Evolutionary conservation across 1,140 invertebrate genomes (phyloP), one percentile per base, ranked within the genome.

Genomic region (Wiebesia pumilae): DNA sequence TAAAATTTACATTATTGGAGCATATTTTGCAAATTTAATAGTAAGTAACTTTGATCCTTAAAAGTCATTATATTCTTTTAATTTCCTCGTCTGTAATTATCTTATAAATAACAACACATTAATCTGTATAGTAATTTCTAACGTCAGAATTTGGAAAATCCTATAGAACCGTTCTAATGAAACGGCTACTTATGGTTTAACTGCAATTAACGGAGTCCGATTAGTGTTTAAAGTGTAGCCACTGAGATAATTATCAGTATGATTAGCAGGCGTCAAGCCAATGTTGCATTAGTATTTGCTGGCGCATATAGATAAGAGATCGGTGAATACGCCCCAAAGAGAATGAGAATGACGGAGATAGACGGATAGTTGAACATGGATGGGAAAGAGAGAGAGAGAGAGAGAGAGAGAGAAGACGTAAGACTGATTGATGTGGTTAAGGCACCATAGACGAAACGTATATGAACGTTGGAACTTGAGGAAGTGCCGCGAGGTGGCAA

Each of bases 221-320:
- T 27, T 84, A 84, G 38, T 84, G 67, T 35, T 81, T 78, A 51
- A 85, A 58, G 14, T 85, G 58, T 85, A 79, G 35, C 21, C 73
- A 19, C 1, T 40, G 21, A 12, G 33, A 67, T 65, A 82, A 82
- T 86, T 82, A 82, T 86, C 80, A 47, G 51, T 81, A 38, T 77
- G 54, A 86, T 75, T 86, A 82, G 85, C 54, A 65, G n/a, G 38
- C 79, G 35, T 65, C 65, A 35, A 85, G 62, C 27, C 30, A 54
- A 71, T n/a, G n/a, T 7, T 43, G 3, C 24, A 35, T 38, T 33
- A 58, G n/a, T 16, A 3, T 58, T 47, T 58, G 30, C 65, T 38
- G 38, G 27, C 2, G 9, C 2, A 62, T 62, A 27, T 10, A 1
- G 33, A 40, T 67, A 40, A 62, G 62, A n/a, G 24, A 12, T 40